These are phyloP conservation scores for Sinocyclocheilus grahami DNA, from an alignment of 2,113 vertebrate species.

Conservation along the genomic window DNA sequence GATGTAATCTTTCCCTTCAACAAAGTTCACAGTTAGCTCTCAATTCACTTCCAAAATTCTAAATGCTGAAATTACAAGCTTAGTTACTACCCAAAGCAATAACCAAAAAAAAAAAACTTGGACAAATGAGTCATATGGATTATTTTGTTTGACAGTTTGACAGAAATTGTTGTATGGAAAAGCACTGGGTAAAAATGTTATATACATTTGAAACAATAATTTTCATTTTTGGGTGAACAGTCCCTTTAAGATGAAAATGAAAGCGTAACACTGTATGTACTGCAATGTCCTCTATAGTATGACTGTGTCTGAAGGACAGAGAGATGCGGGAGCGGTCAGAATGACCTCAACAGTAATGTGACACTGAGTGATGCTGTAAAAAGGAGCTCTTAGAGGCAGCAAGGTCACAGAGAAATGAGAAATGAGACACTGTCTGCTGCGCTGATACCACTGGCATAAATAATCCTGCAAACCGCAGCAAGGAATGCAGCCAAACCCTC, in stretches of 20 bases:
- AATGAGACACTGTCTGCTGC: conserved; percentile 3
- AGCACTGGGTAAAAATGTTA: neutral
- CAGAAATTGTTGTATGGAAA: neutral
- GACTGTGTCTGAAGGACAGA: neutral
- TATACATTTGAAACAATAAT: neutral
- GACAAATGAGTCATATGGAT: neutral
- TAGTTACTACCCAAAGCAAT: neutral
- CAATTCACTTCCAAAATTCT: neutral
- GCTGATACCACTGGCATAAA: conserved; percentile 21
- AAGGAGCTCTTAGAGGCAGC: neutral
- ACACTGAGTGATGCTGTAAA: conserved; percentile 22
- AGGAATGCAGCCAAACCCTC: conserved; percentile 14
- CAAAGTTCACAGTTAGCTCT: neutral
- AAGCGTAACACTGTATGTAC: neutral
- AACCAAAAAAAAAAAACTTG: neutral
- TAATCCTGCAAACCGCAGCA: conserved; percentile 31
- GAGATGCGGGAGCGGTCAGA: neutral
- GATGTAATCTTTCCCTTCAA: too few relatives aligned
- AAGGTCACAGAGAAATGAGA: conserved; percentile 13
- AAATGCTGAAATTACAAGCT: neutral
- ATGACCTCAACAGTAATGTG: conserved; percentile 10
- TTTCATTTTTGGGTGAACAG: neutral
- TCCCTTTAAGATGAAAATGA: conserved; percentile 12
- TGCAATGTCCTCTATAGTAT: neutral
- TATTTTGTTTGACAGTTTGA: neutral